Evolutionary conservation across 1,140 invertebrate genomes (phyloP), one percentile per base, ranked within the genome.

Genomic region (Drosophila obscura): DNA sequence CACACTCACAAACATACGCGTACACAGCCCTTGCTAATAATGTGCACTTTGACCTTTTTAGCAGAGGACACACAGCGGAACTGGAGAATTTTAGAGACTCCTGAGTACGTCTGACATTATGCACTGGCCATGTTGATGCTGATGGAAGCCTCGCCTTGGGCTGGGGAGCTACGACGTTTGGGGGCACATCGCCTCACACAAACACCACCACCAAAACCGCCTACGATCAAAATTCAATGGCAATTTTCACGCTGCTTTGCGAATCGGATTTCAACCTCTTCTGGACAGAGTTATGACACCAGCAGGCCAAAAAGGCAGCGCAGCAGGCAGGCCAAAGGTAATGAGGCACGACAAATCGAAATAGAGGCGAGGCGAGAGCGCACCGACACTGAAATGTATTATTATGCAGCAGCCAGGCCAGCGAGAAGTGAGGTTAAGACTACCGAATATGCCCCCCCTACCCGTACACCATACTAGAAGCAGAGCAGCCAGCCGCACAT

Each of bases 11-110:
- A 28, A 22, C 45, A n/a, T 49, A 73, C 67, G 24, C 31, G 48
- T 64, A 56, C 46, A 48, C 8, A 16, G 46, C 19, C 13, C 13
- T 9, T 31, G 8, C 7, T 39, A 39, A 4, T 35, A 35, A 35
- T 13, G 11, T 75, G 72, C 72, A 75, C 72, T 75, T 75, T 75
- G 72, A 75, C 65, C 72, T 55, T 73, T 75, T 53, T 53, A 50
- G 48, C 48, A 53, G 72, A 46, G 43, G 43, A 57, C 55, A 57
- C 43, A 57, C 55, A 45, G 22, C 5, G 7, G 26, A 39, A 15
- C 39, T 53, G 35, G 11, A 9, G 4, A 39, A 13, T 4, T 39
- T 11, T 39, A 39, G 11, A 39, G 35, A 11, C 43, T 56, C 6
- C 53, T 26, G 39, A 6, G 19, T 7, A 49, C 43, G 53, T 49